Evolutionary conservation across 1,140 invertebrate species (phyloP).

Genomic region (Steinernema feltiae): DNA sequence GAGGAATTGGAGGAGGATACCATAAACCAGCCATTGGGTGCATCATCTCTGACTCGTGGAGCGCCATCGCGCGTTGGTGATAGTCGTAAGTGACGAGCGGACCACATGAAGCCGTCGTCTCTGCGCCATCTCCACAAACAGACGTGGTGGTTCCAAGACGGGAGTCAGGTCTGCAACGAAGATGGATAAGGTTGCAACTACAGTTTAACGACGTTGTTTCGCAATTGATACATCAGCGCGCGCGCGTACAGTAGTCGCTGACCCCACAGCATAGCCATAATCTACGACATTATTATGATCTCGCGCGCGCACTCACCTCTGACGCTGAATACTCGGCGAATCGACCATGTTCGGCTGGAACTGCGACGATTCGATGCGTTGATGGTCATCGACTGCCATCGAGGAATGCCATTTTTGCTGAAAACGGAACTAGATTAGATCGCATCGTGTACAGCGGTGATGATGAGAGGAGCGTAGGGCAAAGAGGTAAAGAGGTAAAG

Average conservation of each 20-base stretch:
- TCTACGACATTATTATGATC: too few species aligned
- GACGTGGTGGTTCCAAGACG: neutral
- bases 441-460: too few species aligned
- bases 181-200: neutral
- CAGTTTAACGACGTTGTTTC: too few species aligned
- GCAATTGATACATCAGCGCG: neutral
- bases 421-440: too few species aligned
- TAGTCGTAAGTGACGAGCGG: neutral
- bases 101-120: neutral
- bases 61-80: neutral
- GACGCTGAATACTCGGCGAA: neutral
- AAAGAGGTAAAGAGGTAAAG: too few species aligned
- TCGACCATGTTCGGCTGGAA: conserved; percentile 1
- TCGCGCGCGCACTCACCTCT: too few species aligned
- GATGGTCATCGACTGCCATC: neutral
- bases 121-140: conserved; percentile 1
- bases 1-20: neutral
- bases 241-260: too few species aligned
- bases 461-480: too few species aligned
- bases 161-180: neutral
- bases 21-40: neutral
- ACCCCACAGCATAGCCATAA: too few species aligned
- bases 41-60: conserved; percentile 8
- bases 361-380: neutral
- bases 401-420: neutral